Percentiles rank a stretch among this genome's conserved stretches.
phyloP scores from a whole-genome alignment of 2,113 vertebrate genomes.

The Dicaeum eximium region DNA sequence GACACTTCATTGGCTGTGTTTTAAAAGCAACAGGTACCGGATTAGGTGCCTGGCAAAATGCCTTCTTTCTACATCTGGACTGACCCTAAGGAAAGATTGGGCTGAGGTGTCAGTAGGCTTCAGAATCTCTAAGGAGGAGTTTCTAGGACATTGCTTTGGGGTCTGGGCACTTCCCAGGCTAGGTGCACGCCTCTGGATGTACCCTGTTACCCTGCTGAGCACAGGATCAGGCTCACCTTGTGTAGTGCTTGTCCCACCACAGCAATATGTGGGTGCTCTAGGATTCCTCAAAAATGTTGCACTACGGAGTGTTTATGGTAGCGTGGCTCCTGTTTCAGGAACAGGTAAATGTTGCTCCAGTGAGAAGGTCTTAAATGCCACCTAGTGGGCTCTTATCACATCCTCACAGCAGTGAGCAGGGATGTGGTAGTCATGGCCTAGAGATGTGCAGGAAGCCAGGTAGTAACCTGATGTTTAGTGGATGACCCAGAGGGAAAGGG shows the following conservation, averaged over 20 bases:
- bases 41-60: not conserved
- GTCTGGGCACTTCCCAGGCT: not conserved
- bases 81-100: not conserved
- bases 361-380: slow-evolving; percentile 41
- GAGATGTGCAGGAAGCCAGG: accelerated
- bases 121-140: not conserved
- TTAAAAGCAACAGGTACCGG: not conserved
- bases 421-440: not conserved
- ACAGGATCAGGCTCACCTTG: not conserved
- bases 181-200: not conserved
- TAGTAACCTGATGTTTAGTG: not conserved
- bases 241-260: not conserved
- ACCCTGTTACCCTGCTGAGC: not conserved
- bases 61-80: not conserved
- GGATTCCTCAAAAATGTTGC: not conserved
- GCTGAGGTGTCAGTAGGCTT: not conserved
- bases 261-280: not conserved
- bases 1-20: not conserved
- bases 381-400: slow-evolving; percentile 47
- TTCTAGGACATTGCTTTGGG: not conserved
- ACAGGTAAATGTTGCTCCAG: not conserved
- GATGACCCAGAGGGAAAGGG: not conserved
- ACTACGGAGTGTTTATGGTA: accelerated
- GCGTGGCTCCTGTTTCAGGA: accelerated
- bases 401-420: not conserved